Conservation (phyloP, 1,140 invertebrate species). For the Temnothorax longispinosus region DNA sequence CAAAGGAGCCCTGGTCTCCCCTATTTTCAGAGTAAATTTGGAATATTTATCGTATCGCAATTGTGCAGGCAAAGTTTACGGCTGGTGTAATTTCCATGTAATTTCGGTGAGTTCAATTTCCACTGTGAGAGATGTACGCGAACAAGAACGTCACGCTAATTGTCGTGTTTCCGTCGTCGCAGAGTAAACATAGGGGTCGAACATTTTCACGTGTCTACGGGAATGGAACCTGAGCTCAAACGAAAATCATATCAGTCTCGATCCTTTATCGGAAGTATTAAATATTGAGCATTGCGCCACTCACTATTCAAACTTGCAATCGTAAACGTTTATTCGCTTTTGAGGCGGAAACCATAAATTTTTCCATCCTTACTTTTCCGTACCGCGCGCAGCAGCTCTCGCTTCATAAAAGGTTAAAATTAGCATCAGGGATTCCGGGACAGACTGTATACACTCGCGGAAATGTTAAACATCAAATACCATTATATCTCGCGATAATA, state of each 20-base stretch:
- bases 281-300: not conserved
- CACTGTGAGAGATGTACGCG: constrained; percentile 7
- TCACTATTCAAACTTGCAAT: not conserved
- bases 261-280: not conserved
- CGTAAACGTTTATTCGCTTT: not conserved
- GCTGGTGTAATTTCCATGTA: constrained; percentile 9
- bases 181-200: constrained; percentile 29
- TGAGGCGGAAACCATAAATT: not conserved
- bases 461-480: constrained; percentile 50
- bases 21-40: not conserved
- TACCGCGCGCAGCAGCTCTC: not conserved
- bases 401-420: constrained; percentile 22
- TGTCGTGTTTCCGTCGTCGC: constrained; percentile 39
- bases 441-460: not conserved
- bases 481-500: constrained; percentile 60
- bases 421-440: not conserved
- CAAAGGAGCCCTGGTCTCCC: too few species aligned
- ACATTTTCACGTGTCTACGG: constrained; percentile 6
- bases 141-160: constrained; percentile 29
- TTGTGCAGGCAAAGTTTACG: not conserved
- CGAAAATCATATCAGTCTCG: not conserved
- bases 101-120: constrained; percentile 35
- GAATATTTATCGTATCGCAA: not conserved
- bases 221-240: not conserved
- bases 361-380: not conserved